Evolutionary conservation across 2,113 vertebrate species (phyloP), one percentile per base, ranked within the genome.

Genomic region (Coturnix japonica): DNA sequence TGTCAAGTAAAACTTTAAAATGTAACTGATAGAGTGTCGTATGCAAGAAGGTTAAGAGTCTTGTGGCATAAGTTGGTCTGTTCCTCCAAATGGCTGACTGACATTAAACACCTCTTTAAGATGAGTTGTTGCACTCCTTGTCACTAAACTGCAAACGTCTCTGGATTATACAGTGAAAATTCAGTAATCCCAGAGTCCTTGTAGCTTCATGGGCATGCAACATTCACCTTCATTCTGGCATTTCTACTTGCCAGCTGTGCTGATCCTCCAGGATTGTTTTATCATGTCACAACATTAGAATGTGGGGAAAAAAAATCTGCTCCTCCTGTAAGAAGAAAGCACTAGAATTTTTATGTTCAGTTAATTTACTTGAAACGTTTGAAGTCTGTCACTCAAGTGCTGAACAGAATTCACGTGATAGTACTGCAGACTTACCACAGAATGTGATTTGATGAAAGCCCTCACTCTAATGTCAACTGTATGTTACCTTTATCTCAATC

Each of bases 381-480:
- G 91, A 94, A 92, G 89, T 93, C 95, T 94, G 74, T 82, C 75
- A 35, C 78, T 92, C 67, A 81, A 89, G 87, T 76, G 89, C 85
- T 75, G 64, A 65, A 76, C 78, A 92, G 78, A 94, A 87, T 87
- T 92, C 91, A 70, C 3, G 0, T 65, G 84, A n/a, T 61, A 85
- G 63, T 43, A 20, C 53, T 95, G 78, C 81, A 89, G 59, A 25
- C 77, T 89, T 69, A 65, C 85, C 81, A 78, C 44, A 65, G 46
- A 89, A 87, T 16, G 26, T 0, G 0, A 89, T 89, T 59, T 77
- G 75, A 51, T 87, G 64, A 95, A 91, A 93, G 75, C 25, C 75
- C 75, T 91, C 81, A 31, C 77, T 94, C 3, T 90, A 88, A 57
- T 2, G 0, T 93, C 73, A 93, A 1, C 49, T 93, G 41, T 66